A percentile compares a stretch with the other conserved stretches of the same genome.
Conservation (phyloP, 2,888 invertebrate genomes). For the Mesochorus sp. region DNA sequence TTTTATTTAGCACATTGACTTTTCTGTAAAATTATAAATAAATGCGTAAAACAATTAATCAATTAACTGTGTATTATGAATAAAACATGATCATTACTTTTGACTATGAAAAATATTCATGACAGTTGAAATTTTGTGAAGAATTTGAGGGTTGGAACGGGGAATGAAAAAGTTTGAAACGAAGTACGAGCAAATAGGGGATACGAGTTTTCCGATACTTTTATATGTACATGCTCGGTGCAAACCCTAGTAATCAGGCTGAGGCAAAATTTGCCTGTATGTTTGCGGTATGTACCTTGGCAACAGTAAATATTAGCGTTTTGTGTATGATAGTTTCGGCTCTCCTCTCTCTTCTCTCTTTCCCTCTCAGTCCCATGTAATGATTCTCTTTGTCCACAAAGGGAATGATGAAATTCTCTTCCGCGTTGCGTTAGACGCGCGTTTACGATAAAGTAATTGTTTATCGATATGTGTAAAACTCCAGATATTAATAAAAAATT, state of each 20-base stretch:
- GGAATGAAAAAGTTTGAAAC: too few relatives aligned
- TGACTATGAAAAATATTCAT: conserved; percentile 3
- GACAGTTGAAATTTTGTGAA: too few relatives aligned
- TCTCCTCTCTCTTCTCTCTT: conserved; percentile 11
- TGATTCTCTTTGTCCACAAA: conserved; percentile 49
- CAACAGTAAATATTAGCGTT: conserved; percentile 15
- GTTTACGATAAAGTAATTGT: conserved; percentile 61
- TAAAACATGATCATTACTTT: too few relatives aligned
- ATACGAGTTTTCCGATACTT: too few relatives aligned
- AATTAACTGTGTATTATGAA: too few relatives aligned
- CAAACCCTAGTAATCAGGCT: too few relatives aligned
- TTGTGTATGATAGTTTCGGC: not conserved
- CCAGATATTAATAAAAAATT: conserved; percentile 7
- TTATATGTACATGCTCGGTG: not conserved
- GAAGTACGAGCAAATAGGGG: too few relatives aligned
- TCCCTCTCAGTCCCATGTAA: not conserved
- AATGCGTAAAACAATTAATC: too few relatives aligned
- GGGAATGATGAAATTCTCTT: conserved; percentile 78
- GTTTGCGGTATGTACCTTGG: conserved; percentile 1
- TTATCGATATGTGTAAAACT: conserved; percentile 54
- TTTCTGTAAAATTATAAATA: too few relatives aligned
- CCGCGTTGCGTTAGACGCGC: conserved; percentile 78
- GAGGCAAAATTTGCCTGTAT: too few relatives aligned
- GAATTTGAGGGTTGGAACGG: too few relatives aligned
- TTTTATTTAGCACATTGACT: too few relatives aligned